Evolutionary conservation across 2,113 vertebrate species (phyloP), one percentile per base, ranked within the genome.

Genomic region (Caranx melampygus): DNA sequence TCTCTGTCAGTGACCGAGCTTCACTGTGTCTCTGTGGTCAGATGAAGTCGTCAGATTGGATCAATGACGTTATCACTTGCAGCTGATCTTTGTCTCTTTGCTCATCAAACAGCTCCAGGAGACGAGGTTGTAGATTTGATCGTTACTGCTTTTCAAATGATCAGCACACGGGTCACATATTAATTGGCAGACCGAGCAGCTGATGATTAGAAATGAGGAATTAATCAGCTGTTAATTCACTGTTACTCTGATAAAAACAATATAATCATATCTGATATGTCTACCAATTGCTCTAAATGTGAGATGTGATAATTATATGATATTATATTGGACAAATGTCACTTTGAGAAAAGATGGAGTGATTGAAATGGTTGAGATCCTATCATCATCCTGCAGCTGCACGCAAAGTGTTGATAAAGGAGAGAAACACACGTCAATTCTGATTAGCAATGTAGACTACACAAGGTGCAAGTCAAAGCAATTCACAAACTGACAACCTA

Each of bases 61-160:
- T 88, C 80, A 78, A 47, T 78, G 78, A 54, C 64, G 14, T 80
- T 81, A 82, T 87, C 84, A 72, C 5, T 57, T 59, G 45, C 51
- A 37, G 44, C 21, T 74, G 65, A 77, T 72, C 15, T 60, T 58
- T 35, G 54, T 45, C 18, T 52, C 45, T 64, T 33, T 31, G 55
- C 42, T 65, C 78, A 72, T 81, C 64, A 34, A 72, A 45, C 13
- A 11, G 20, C 18, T 70, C 26, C 16, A 63, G 35, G 26, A 37
- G 57, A 21, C 20, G 26, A 35, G 15, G 58, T 26, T 10, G 12
- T 58, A 3, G 3, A 62, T 12, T 67, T 14, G 34, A 31, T 33
- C 3, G 5, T 47, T 34, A 14, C 45, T 12, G 18, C 15, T 16
- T 1, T 64, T 71, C 44, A 66, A 45, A 60, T 72, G 3, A 58